These are phyloP conservation scores for Corythaixoides concolor DNA, from an alignment of 2,113 vertebrate genomes.

Conservation along the genomic window DNA sequence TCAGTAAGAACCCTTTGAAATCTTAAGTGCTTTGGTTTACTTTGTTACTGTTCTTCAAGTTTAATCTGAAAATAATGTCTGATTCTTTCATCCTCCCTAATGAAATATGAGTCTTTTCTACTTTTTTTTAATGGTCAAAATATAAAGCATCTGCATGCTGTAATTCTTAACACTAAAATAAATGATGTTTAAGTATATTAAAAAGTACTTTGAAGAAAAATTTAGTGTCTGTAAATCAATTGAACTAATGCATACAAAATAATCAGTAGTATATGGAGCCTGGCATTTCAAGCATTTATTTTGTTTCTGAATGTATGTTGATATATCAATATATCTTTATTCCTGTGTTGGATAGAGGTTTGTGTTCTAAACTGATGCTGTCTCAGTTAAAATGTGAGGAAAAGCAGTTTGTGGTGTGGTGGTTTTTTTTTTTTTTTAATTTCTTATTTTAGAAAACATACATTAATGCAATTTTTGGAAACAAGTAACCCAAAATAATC, in stretches of 20 bases:
- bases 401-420: not conserved
- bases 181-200: conserved; percentile 46
- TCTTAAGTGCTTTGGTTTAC: conserved; percentile 27
- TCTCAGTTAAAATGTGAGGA: not conserved
- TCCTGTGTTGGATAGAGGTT: not conserved
- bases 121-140: not conserved
- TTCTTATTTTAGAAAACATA: not conserved
- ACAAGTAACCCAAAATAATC: not conserved
- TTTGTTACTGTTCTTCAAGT: conserved; percentile 21
- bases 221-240: conserved; percentile 51
- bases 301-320: not conserved
- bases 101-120: conserved; percentile 14
- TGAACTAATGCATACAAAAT: conserved; percentile 19
- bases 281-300: not conserved
- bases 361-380: not conserved
- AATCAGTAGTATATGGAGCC: not conserved
- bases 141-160: conserved; percentile 47
- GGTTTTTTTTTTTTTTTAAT: not conserved
- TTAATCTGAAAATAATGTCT: conserved; percentile 36
- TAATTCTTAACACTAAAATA: conserved; percentile 48
- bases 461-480: not conserved
- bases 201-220: conserved; percentile 50
- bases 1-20: conserved; percentile 49
- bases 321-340: not conserved
- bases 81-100: conserved; percentile 19